Conservation (phyloP, 2,888 invertebrate genomes). For the Athripsodes cinereus region DNA sequence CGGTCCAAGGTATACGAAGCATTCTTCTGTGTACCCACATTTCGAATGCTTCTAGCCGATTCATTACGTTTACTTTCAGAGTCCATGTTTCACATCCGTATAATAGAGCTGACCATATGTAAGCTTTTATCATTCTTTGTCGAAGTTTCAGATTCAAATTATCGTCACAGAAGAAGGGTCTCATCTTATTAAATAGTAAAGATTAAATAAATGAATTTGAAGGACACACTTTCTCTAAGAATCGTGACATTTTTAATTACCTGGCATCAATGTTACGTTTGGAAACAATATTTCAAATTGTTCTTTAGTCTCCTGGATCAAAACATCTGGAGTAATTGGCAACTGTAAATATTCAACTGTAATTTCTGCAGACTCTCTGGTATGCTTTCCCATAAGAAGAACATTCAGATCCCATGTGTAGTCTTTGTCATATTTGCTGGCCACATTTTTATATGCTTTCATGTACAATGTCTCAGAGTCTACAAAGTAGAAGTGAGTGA, state of each 20-base stretch:
- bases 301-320: slow-evolving; percentile 47
- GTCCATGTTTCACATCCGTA: too few species aligned
- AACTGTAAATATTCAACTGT: slow-evolving; percentile 54
- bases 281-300: slow-evolving; percentile 55
- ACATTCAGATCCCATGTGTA: slow-evolving; percentile 76
- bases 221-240: neutral
- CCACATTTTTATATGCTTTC: slow-evolving; percentile 60
- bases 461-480: slow-evolving; percentile 80
- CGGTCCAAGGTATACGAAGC: too few species aligned
- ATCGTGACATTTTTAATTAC: slow-evolving; percentile 39
- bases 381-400: slow-evolving; percentile 64
- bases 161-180: too few species aligned
- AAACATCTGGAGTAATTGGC: slow-evolving; percentile 63
- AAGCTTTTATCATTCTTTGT: too few species aligned
- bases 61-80: too few species aligned
- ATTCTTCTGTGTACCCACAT: too few species aligned
- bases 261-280: slow-evolving; percentile 61
- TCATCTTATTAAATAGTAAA: too few species aligned
- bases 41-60: too few species aligned
- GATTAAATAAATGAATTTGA: too few species aligned
- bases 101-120: too few species aligned
- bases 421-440: slow-evolving; percentile 60
- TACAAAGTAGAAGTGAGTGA: too few species aligned
- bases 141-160: too few species aligned
- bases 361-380: slow-evolving; percentile 53